phyloP scores from a whole-genome alignment of 2,888 invertebrate genomes.

The Lepas anatifera region DNA sequence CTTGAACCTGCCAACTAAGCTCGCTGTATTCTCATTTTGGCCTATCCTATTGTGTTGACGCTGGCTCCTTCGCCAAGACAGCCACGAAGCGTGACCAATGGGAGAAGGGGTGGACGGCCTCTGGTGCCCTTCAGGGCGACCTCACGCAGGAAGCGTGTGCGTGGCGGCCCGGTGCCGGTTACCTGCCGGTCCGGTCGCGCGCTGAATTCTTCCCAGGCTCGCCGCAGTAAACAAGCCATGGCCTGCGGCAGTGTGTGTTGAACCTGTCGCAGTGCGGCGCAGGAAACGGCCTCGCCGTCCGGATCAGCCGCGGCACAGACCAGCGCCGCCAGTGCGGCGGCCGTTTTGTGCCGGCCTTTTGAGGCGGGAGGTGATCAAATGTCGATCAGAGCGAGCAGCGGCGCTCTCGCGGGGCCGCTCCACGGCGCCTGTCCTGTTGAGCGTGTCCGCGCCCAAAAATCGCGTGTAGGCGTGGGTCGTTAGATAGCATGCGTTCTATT shows the following conservation, averaged over 20 bases:
- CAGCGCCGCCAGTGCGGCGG: not conserved
- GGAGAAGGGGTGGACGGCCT: constrained; percentile 1
- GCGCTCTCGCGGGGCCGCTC: too few relatives aligned
- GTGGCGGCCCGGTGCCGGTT: too few relatives aligned
- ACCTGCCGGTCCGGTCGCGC: not conserved
- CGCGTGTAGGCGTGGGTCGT: too few relatives aligned
- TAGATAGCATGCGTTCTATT: too few relatives aligned
- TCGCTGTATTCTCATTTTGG: too few relatives aligned
- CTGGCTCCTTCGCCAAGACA: too few relatives aligned
- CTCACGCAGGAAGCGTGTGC: constrained; percentile 1
- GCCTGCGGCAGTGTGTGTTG: not conserved
- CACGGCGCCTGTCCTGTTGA: too few relatives aligned
- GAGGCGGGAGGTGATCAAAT: not conserved
- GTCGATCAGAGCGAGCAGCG: not conserved
- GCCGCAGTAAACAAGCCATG: not conserved
- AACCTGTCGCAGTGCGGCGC: not conserved
- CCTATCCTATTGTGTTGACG: too few relatives aligned
- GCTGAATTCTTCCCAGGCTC: not conserved
- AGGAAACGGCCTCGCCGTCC: not conserved
- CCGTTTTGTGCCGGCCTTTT: not conserved
- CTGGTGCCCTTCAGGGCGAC: not conserved
- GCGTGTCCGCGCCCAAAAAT: too few relatives aligned
- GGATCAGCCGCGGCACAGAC: too few relatives aligned
- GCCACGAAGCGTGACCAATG: not conserved
- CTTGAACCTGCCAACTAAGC: too few relatives aligned